A percentile compares a stretch with the other conserved stretches of the same genome.
phyloP scores from a whole-genome alignment of 2,797 vertebrate genomes.

The Tauraco hartlaubi region DNA sequence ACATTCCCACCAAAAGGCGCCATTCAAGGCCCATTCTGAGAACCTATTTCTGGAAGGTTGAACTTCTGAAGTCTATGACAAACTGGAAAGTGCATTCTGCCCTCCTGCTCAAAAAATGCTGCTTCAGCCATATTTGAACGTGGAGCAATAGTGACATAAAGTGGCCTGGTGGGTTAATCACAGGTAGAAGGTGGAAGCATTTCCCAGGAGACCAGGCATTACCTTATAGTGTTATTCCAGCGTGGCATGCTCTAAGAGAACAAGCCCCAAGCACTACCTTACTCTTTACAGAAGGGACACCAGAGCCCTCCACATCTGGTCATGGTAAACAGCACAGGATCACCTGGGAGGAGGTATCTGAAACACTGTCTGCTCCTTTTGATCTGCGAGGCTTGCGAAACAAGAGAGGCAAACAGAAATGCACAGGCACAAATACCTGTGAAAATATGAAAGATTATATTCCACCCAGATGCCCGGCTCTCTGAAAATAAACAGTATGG shows the following conservation, averaged over 20 bases:
- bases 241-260: neutral
- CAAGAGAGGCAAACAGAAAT: neutral
- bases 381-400: neutral
- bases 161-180: slow-evolving; percentile 10
- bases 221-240: neutral
- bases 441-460: neutral
- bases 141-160: slow-evolving; percentile 47
- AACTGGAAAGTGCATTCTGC: neutral
- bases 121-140: neutral
- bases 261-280: neutral
- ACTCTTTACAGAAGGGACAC: neutral
- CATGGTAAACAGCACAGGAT: neutral
- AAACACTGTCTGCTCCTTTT: neutral
- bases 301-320: neutral
- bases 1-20: neutral
- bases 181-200: neutral
- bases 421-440: neutral
- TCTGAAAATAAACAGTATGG: neutral
- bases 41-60: neutral
- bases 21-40: neutral
- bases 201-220: neutral
- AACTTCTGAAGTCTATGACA: neutral
- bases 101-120: neutral
- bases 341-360: neutral
- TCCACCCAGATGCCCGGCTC: neutral